phyloP scores from a whole-genome alignment of 2,888 invertebrate species.

The Amorpha juglandis region DNA sequence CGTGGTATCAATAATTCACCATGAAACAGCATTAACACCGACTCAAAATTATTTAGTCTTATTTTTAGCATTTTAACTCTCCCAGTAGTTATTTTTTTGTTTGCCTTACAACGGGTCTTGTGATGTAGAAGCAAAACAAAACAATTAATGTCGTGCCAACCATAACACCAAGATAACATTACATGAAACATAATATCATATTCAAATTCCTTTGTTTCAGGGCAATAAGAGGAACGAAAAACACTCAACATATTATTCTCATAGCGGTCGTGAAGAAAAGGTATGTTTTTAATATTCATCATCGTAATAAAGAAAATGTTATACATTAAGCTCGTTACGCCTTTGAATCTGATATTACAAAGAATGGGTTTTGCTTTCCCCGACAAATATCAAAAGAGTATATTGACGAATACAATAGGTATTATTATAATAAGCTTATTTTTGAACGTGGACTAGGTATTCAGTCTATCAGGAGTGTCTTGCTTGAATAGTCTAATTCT shows the following conservation, averaged over 20 bases:
- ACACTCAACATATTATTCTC: slow-evolving; percentile 90
- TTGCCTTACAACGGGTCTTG: no score
- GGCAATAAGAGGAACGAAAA: slow-evolving; percentile 89
- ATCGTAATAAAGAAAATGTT: slow-evolving; percentile 27
- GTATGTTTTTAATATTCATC: slow-evolving; percentile 70
- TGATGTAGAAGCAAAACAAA: neutral
- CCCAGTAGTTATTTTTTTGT: no score
- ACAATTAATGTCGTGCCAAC: neutral
- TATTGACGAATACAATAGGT: neutral
- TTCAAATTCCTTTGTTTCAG: slow-evolving; percentile 80
- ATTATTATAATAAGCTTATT: neutral
- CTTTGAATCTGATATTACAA: slow-evolving; percentile 12
- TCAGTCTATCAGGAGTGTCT: neutral
- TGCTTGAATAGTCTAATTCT: neutral
- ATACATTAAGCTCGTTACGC: slow-evolving; percentile 34
- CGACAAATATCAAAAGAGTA: neutral
- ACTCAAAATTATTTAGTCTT: no score
- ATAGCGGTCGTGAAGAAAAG: slow-evolving; percentile 94
- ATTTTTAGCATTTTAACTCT: no score
- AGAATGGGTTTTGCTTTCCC: slow-evolving; percentile 5
- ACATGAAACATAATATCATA: slow-evolving; percentile 1
- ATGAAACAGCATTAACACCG: no score
- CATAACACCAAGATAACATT: neutral
- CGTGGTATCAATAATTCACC: no score
- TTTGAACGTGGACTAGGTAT: neutral